Percentiles rank a stretch among this genome's conserved stretches.
Conservation (phyloP, 2,888 invertebrate genomes). For the Ariolimax columbianus region DNA sequence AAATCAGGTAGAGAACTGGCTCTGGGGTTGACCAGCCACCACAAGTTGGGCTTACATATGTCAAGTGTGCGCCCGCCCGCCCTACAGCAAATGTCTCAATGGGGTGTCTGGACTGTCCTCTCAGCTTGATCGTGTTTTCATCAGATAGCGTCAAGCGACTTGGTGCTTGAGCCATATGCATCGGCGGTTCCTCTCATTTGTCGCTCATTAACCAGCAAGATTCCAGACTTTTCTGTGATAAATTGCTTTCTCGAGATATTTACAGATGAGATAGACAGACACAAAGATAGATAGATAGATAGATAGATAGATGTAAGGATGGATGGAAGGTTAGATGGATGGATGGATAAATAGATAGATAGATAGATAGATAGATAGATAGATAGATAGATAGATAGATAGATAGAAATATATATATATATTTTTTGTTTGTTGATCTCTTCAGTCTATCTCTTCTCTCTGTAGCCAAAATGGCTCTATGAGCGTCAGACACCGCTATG, state of each 20-base stretch:
- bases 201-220: neutral
- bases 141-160: no score
- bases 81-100: neutral
- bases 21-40: no score
- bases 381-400: neutral
- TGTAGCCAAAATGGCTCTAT: no score
- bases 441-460: no score
- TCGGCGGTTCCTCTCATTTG: neutral
- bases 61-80: neutral
- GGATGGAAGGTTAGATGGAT: no score
- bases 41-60: neutral
- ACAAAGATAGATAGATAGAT: neutral
- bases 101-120: conserved; percentile 5
- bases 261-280: no score
- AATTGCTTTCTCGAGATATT: conserved; percentile 3
- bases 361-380: neutral
- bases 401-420: no score
- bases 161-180: conserved; percentile 8
- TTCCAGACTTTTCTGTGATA: neutral
- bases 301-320: no score
- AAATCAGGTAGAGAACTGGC: no score
- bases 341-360: no score
- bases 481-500: neutral
- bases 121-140: neutral
- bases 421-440: no score